phyloP scores from a whole-genome alignment of 2,797 vertebrate genomes.

The Natrix natrix region DNA sequence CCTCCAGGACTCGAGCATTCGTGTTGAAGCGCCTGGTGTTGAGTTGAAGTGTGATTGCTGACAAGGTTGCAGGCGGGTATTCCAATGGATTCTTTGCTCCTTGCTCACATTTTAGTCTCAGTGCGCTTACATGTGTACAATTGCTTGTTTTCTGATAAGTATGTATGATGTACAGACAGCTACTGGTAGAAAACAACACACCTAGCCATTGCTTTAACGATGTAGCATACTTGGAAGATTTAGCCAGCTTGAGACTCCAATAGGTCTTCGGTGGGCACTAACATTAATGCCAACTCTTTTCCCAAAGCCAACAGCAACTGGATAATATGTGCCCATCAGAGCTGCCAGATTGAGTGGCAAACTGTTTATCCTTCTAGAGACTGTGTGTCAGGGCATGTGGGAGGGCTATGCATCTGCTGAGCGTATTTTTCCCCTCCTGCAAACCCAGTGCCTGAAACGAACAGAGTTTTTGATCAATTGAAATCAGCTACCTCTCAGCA shows the following conservation, averaged over 20 bases:
- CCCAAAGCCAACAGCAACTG: not conserved
- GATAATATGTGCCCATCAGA: slow-evolving; percentile 9
- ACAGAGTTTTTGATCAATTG: not conserved
- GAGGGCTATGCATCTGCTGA: not conserved
- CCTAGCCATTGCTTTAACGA: not conserved
- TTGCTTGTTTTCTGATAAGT: not conserved
- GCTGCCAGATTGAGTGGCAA: not conserved
- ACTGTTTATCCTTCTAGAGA: slow-evolving; percentile 7
- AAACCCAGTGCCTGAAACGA: not conserved
- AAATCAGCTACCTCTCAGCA: not conserved
- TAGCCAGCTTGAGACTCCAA: not conserved
- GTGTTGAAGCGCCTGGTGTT: not conserved
- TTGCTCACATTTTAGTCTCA: not conserved
- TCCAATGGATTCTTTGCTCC: slow-evolving; percentile 6
- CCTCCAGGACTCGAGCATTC: not conserved
- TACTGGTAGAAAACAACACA: not conserved
- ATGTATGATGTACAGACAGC: not conserved
- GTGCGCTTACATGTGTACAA: not conserved
- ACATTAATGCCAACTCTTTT: not conserved
- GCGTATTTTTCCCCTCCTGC: not conserved
- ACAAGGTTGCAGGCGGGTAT: slow-evolving; percentile 3
- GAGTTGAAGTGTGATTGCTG: slow-evolving; percentile 10
- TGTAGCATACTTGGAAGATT: not conserved
- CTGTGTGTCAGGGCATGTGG: not conserved
- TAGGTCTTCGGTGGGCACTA: not conserved